A percentile compares a stretch with the other conserved stretches of the same genome.
phyloP scores from a whole-genome alignment of 2,113 vertebrate genomes.

The Shinisaurus crocodilurus region DNA sequence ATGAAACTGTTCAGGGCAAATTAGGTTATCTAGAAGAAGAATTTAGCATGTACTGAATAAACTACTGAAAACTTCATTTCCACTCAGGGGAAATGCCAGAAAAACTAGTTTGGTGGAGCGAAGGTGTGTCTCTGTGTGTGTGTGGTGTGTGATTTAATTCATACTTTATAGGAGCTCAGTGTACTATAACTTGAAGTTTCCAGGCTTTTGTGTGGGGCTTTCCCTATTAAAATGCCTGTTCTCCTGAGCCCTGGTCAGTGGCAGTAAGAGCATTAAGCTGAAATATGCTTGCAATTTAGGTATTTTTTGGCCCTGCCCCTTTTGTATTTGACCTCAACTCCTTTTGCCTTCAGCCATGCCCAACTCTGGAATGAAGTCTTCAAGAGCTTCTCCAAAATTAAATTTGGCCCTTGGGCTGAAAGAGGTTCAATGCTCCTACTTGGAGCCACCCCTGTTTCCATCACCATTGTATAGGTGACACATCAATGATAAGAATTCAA shows the following conservation, averaged over 20 bases:
- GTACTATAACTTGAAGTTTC: background rate
- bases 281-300: too few species aligned
- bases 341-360: too few species aligned
- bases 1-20: background rate
- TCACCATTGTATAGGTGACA: background rate
- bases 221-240: too few species aligned
- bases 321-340: too few species aligned
- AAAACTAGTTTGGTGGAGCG: background rate
- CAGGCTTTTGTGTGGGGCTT: too few species aligned
- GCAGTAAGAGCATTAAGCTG: too few species aligned
- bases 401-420: too few species aligned
- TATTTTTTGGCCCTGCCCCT: too few species aligned
- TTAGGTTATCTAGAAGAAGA: background rate
- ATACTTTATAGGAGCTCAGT: background rate
- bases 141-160: background rate
- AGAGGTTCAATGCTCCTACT: background rate
- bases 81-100: background rate
- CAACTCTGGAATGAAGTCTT: too few species aligned
- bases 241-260: too few species aligned
- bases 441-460: background rate
- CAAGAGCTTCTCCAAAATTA: too few species aligned
- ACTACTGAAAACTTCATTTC: constrained; percentile 58
- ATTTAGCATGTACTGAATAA: constrained; percentile 25
- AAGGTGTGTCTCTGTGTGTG: too few species aligned
- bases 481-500: constrained; percentile 46